A percentile compares a stretch with the other conserved stretches of the same genome.
These are phyloP conservation scores for Eospalax fontanierii DNA, from an alignment of 2,797 vertebrate species.

Conservation along the genomic window DNA sequence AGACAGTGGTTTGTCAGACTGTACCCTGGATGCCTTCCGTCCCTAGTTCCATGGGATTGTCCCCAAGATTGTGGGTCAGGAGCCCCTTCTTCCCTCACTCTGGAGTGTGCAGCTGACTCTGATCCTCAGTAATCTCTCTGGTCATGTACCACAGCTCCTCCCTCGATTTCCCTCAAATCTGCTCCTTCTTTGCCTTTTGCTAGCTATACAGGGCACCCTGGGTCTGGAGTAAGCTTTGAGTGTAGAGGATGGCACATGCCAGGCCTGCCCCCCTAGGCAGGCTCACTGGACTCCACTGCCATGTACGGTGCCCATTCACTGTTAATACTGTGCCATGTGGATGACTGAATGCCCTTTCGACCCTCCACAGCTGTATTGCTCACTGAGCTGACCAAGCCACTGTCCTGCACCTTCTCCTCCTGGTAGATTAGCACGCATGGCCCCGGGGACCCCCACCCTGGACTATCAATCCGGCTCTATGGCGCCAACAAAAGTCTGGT, in stretches of 20 bases:
- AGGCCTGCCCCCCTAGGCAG: constrained; percentile 78
- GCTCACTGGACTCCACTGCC: constrained; percentile 92
- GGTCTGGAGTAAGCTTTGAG: constrained; percentile 73
- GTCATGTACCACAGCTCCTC: constrained; percentile 3
- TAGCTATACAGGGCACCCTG: constrained; percentile 24
- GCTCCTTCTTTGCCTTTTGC: background rate
- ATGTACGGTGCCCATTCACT: constrained; percentile 97
- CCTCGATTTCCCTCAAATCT: background rate
- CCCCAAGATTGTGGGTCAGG: constrained; percentile 47
- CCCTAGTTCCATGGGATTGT: constrained; percentile 45
- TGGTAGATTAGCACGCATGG: constrained; percentile 83
- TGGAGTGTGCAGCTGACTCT: constrained; percentile 34
- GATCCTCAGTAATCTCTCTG: constrained; percentile 63
- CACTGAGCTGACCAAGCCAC: constrained; percentile 94
- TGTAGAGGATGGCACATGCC: constrained; percentile 80
- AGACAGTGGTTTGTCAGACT: constrained; percentile 42
- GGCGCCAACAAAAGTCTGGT: constrained; percentile 98
- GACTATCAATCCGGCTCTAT: constrained; percentile 94
- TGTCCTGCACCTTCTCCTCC: constrained; percentile 91
- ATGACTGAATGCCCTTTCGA: constrained; percentile 93
- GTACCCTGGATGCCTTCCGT: constrained; percentile 35
- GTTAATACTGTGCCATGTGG: constrained; percentile 93
- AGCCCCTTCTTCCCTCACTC: constrained; percentile 1
- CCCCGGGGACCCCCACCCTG: constrained; percentile 82
- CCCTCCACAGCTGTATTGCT: constrained; percentile 94